Evolutionary conservation across 37 sponge, comb jelly and placozoan genomes (phyloP).

Genomic region (Theonella swinhoei): DNA sequence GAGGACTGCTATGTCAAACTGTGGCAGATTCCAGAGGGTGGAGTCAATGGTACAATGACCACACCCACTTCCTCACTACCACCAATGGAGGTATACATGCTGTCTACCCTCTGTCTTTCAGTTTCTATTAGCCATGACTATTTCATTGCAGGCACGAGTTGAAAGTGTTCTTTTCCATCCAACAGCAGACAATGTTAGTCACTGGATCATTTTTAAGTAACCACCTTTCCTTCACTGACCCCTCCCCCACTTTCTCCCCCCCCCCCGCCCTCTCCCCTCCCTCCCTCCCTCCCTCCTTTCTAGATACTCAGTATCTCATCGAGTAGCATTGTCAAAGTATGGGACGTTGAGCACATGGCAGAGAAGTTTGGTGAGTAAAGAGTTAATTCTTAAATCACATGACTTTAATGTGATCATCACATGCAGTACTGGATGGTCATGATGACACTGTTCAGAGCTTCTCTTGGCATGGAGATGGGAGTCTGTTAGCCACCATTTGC

Average conservation of each 20-base stretch:
- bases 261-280: background rate
- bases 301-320: constrained; percentile 55
- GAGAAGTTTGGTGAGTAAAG: constrained; percentile 41
- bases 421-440: constrained; percentile 57
- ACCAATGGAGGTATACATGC: constrained; percentile 33
- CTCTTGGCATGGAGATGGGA: constrained; percentile 78
- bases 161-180: constrained; percentile 78
- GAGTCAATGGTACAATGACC: constrained; percentile 30
- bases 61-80: constrained; percentile 23
- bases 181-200: constrained; percentile 75
- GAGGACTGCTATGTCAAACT: constrained; percentile 81
- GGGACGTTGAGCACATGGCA: constrained; percentile 55
- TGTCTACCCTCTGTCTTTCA: too few relatives aligned
- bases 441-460: constrained; percentile 62
- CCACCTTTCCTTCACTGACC: too few relatives aligned
- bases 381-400: background rate
- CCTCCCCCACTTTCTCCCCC: background rate
- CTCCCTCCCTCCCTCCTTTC: background rate
- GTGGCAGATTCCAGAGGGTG: constrained; percentile 72
- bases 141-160: constrained; percentile 37
- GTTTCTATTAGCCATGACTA: background rate
- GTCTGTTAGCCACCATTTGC: constrained; percentile 61
- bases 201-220: background rate
- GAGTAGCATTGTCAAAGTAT: constrained; percentile 52
- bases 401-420: background rate